Base-by-base conservation (phyloP, 2,888 invertebrate genomes). In the Tetranychus piercei region DNA sequence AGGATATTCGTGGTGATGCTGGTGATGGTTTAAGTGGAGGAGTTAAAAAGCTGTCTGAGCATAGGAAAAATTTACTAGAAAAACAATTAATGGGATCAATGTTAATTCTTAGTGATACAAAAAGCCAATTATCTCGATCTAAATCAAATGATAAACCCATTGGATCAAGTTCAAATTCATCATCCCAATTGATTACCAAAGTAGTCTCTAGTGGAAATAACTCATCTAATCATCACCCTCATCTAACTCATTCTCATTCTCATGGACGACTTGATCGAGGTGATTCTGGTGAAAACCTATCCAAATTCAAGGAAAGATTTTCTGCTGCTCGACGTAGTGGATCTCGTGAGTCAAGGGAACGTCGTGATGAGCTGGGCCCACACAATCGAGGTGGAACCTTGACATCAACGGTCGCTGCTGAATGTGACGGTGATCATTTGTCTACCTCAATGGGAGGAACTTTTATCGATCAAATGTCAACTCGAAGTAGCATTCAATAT, bases 1-100 rank as follows among this genome's bases (percentile, higher is more conserved):
- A 76, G 34, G 76, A 77, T 74, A 64, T 75, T 55, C 64, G 72
- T 23, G 75, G 69, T 7, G 76, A 76, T 22, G 75, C 77, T 23
- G 78, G 79, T 7, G 15, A 55, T 55, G 55, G 55, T 55, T 55
- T 55, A 55, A 55, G 15, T 55, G 55, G 55, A 15, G 87, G 88
- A 34, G 88, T 92, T 73, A 87, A 87, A 78, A 91, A 93, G 81
- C 83, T 94, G 67, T 92, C 92, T 81, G 91, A 92, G 78, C 90
- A 92, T 9, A 86, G 93, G 74, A 90, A 90, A 80, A 84, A 90
- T 80, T 88, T 92, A 86, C 82, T 94, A 64, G 91, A 93, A 80
- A 89, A 92, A 79, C 92, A 93, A 82, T 82, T 93, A 73, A 77
- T 78, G 20, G 79, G 79, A 22, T 76, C 76, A 15, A 44, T 76